phyloP scores from a whole-genome alignment of 2,113 vertebrate species.

The Eptatretus burgeri region DNA sequence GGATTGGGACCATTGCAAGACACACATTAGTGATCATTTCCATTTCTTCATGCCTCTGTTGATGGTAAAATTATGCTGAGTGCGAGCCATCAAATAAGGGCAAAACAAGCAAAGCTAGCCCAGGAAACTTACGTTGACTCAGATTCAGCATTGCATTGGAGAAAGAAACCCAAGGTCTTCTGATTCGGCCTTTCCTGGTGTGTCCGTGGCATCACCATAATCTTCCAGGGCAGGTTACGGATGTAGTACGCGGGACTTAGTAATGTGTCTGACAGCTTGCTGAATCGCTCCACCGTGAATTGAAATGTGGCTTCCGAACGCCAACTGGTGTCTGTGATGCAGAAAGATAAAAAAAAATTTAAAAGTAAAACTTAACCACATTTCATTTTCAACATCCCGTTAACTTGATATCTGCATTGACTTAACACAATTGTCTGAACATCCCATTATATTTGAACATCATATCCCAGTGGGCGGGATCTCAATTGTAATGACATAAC shows the following conservation, averaged over 20 bases:
- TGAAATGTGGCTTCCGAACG: constrained; percentile 90
- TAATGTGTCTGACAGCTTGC: constrained; percentile 75
- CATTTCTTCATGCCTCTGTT: no score
- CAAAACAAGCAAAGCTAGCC: no score
- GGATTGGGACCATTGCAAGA: no score
- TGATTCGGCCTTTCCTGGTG: constrained; percentile 88
- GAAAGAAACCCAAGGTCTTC: constrained; percentile 94
- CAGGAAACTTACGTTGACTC: constrained; percentile 61
- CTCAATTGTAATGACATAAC: no score
- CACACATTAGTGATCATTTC: no score
- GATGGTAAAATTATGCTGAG: no score
- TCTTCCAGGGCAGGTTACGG: constrained; percentile 93
- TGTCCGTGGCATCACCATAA: constrained; percentile 98
- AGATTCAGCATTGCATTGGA: constrained; percentile 93
- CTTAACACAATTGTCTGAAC: neutral
- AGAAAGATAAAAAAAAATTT: constrained; percentile 7
- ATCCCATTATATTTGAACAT: neutral
- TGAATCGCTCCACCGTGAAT: constrained; percentile 86
- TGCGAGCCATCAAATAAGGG: no score
- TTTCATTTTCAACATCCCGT: neutral
- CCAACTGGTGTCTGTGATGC: constrained; percentile 69
- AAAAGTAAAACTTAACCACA: neutral
- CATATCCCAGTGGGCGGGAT: no score
- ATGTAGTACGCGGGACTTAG: constrained; percentile 93
- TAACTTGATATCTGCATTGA: neutral